These are phyloP conservation scores for Rana temporaria DNA, from an alignment of 2,113 vertebrate species.

Conservation along the genomic window DNA sequence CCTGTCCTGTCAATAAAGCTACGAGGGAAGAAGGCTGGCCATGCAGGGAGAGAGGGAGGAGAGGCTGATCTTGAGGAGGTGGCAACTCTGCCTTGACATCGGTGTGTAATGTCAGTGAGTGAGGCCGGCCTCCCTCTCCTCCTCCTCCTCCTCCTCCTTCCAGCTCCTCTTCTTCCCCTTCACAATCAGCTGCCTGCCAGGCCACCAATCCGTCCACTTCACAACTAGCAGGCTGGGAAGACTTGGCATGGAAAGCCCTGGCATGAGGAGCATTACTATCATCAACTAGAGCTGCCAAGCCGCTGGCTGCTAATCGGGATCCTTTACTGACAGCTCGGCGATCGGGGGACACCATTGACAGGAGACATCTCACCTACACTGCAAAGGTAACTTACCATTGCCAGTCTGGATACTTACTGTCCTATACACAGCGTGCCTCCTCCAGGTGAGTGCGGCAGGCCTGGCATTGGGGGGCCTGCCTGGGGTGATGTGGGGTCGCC, in stretches of 20 bases:
- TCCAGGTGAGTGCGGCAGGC: conserved; percentile 36
- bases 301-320: neutral
- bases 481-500: neutral
- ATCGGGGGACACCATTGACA: neutral
- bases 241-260: conserved; percentile 51
- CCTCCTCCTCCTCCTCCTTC: conserved; percentile 14
- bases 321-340: neutral
- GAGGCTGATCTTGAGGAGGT: conserved; percentile 39
- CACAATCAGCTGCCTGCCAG: conserved; percentile 55
- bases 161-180: conserved; percentile 36
- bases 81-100: conserved; percentile 38
- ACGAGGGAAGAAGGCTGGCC: conserved; percentile 24
- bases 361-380: conserved; percentile 5
- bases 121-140: conserved; percentile 26
- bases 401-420: conserved; percentile 2
- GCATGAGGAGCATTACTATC: conserved; percentile 31
- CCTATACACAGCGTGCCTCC: neutral
- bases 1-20: conserved; percentile 43
- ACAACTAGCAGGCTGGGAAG: conserved; percentile 42
- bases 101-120: neutral
- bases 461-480: neutral
- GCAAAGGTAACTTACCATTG: conserved; percentile 26
- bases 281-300: conserved; percentile 25
- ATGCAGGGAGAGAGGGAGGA: conserved; percentile 22
- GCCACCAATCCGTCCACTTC: conserved; percentile 49